phyloP scores from a whole-genome alignment of 2,113 vertebrate species.

The Silurus glanis region DNA sequence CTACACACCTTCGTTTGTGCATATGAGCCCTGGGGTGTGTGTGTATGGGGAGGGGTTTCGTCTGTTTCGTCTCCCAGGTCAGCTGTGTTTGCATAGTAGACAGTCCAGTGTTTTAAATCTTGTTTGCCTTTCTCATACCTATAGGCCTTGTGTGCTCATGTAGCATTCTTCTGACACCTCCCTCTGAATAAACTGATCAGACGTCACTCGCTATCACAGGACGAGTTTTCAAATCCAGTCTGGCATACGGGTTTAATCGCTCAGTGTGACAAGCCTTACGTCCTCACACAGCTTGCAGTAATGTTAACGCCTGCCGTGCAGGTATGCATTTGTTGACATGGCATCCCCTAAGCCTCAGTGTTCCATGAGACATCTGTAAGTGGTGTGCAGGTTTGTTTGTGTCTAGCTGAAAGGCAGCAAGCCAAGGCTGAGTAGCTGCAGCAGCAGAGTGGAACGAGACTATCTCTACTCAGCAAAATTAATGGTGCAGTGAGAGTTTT shows the following conservation, averaged over 20 bases:
- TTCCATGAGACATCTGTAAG: slow-evolving; percentile 43
- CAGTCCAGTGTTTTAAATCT: slow-evolving; percentile 1
- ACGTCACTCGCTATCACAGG: background rate
- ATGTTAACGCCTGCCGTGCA: background rate
- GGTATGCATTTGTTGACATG: background rate
- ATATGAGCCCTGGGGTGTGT: background rate
- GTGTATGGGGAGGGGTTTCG: too few relatives aligned
- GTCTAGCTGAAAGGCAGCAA: slow-evolving; percentile 28
- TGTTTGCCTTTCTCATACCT: slow-evolving; percentile 22
- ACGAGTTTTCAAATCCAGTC: background rate
- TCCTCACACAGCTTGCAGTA: background rate
- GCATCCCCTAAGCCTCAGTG: background rate
- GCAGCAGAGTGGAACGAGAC: slow-evolving; percentile 35
- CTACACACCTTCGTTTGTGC: background rate
- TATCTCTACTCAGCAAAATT: slow-evolving; percentile 41
- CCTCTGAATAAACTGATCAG: slow-evolving; percentile 36
- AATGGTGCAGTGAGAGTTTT: slow-evolving; percentile 36
- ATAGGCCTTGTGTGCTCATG: slow-evolving; percentile 4
- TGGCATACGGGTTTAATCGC: background rate
- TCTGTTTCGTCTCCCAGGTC: slow-evolving; percentile 3
- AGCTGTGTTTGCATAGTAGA: slow-evolving; percentile 24
- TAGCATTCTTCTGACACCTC: slow-evolving; percentile 10
- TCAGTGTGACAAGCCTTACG: background rate
- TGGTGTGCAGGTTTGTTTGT: slow-evolving; percentile 36
- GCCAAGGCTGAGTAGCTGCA: slow-evolving; percentile 16